Evolutionary conservation across 2,888 invertebrate genomes (phyloP).

Genomic region (Coelinius sp.): DNA sequence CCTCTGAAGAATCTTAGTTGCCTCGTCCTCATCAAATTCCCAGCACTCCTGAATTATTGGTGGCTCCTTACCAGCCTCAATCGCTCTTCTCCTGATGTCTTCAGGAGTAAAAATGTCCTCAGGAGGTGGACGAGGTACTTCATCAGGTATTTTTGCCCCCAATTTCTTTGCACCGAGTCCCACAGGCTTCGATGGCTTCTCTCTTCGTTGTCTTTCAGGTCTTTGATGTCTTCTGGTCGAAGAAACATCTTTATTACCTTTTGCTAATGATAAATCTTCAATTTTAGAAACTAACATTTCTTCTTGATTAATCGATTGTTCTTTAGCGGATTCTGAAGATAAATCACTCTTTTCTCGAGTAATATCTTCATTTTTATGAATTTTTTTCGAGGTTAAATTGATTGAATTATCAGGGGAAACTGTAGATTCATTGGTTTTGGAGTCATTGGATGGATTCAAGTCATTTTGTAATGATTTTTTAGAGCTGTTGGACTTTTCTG

Average conservation of each 20-base stretch:
- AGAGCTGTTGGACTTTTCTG: not conserved
- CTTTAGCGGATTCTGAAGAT: not conserved
- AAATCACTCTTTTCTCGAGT: not conserved
- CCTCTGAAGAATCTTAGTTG: conserved; percentile 41
- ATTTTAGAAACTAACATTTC: not conserved
- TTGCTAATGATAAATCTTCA: not conserved
- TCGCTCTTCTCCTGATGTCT: conserved; percentile 37
- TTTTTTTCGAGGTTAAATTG: not conserved
- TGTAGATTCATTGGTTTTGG: not conserved
- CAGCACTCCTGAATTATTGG: conserved; percentile 73
- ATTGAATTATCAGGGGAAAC: not conserved
- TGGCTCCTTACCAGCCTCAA: conserved; percentile 46
- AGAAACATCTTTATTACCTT: not conserved
- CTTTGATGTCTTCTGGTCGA: conserved; percentile 34
- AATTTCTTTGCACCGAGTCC: conserved; percentile 51
- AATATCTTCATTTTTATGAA: not conserved
- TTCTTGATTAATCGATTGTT: not conserved
- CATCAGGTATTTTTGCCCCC: conserved; percentile 46
- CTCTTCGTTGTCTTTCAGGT: conserved; percentile 44
- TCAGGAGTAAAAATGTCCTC: conserved; percentile 22
- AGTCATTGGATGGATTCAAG: not conserved
- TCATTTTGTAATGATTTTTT: not conserved
- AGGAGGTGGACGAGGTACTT: conserved; percentile 7
- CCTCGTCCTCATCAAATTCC: conserved; percentile 70
- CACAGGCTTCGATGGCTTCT: conserved; percentile 43